Conservation (phyloP, 2,888 invertebrate genomes). For the Cloeon dipterum region DNA sequence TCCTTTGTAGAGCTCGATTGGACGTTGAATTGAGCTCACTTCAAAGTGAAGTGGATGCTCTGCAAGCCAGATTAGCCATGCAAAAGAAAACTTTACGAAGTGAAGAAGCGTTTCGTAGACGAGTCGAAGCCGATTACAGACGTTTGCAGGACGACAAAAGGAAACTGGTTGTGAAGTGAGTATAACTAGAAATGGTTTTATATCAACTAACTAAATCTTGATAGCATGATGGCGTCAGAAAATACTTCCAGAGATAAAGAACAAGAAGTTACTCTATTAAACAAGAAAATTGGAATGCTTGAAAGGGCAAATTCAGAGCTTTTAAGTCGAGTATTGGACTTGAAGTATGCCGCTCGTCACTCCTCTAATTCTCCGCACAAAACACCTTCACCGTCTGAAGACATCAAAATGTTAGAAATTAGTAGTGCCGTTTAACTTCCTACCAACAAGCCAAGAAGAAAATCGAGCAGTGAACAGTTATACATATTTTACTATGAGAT, state of each 20-base stretch:
- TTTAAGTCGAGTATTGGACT: slow-evolving; percentile 13
- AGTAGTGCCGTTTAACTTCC: neutral
- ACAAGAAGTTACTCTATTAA: slow-evolving; percentile 12
- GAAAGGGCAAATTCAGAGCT: slow-evolving; percentile 15
- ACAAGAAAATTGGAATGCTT: slow-evolving; percentile 14
- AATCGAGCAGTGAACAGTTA: too few species aligned
- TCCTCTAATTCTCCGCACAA: slow-evolving; percentile 6
- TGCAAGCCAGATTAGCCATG: slow-evolving; percentile 14
- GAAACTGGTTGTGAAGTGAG: slow-evolving; percentile 9
- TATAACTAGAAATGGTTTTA: neutral
- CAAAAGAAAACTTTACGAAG: slow-evolving; percentile 13
- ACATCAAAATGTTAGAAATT: neutral
- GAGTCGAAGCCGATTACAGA: slow-evolving; percentile 14
- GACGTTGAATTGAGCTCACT: slow-evolving; percentile 12
- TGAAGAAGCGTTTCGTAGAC: slow-evolving; percentile 15
- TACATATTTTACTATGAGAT: too few species aligned
- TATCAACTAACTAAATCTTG: neutral
- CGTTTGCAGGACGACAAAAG: slow-evolving; percentile 10
- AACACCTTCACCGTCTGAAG: neutral
- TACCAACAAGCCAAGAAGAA: too few species aligned
- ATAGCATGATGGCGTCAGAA: slow-evolving; percentile 13
- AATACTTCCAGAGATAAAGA: slow-evolving; percentile 12
- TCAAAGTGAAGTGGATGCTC: slow-evolving; percentile 13
- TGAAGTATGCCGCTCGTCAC: slow-evolving; percentile 11
- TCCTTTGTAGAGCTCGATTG: slow-evolving; percentile 11